Percentiles rank a stretch among this genome's conserved stretches.
These are phyloP conservation scores for Dasypus novemcinctus DNA, from an alignment of 2,113 vertebrate genomes.

Conservation along the genomic window DNA sequence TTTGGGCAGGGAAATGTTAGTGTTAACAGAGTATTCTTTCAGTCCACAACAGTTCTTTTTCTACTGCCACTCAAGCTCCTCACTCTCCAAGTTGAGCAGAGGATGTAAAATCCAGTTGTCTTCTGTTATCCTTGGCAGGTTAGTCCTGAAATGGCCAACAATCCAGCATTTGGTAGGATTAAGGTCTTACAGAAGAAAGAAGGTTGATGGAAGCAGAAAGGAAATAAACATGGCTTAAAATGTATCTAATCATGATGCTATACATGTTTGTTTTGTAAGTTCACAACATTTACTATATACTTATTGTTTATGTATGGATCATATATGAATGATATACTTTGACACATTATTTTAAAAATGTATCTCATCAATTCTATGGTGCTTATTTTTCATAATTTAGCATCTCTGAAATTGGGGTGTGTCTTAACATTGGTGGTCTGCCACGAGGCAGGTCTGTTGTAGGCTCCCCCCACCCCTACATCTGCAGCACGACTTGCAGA, in stretches of 20 bases:
- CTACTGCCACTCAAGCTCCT: background rate
- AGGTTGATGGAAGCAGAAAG: background rate
- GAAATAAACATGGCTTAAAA: background rate
- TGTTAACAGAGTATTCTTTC: background rate
- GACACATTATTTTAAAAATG: no score
- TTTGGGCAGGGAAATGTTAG: background rate
- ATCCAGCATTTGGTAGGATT: background rate
- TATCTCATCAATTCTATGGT: background rate
- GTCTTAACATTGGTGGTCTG: background rate
- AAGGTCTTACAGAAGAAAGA: background rate
- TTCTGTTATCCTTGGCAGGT: background rate
- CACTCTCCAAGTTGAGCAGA: background rate
- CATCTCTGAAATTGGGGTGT: no score
- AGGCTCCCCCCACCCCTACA: background rate
- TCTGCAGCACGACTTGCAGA: background rate
- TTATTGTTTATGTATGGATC: no score
- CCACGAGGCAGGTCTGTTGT: background rate
- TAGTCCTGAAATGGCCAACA: background rate
- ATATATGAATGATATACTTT: no score
- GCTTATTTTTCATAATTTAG: background rate
- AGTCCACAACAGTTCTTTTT: background rate
- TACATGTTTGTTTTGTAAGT: no score
- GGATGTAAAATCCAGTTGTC: background rate
- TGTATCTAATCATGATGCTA: no score
- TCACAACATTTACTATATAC: no score